phyloP scores from a whole-genome alignment of 2,113 vertebrate genomes.

The Proterorhinus semilunaris region DNA sequence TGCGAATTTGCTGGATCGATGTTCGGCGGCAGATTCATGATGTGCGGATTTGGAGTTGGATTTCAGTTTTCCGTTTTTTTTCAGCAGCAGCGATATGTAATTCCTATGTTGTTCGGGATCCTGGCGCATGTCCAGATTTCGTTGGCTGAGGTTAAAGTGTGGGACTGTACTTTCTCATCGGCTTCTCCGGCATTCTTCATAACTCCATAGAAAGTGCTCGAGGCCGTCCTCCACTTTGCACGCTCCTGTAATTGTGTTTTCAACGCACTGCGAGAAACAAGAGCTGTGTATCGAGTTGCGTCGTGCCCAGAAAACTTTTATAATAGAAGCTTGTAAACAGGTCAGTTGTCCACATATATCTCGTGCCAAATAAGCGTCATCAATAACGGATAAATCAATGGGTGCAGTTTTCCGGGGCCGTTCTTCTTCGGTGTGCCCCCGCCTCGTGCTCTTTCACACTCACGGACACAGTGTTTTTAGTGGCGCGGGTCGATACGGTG shows the following conservation, averaged over 20 bases:
- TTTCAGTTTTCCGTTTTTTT: not conserved
- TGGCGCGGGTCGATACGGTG: conserved; percentile 47
- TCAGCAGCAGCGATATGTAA: conserved; percentile 23
- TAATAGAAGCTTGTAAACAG: conserved; percentile 38
- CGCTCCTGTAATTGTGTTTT: not conserved
- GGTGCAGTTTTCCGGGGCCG: conserved; percentile 16
- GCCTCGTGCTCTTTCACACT: conserved; percentile 29
- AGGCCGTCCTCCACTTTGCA: conserved; percentile 12
- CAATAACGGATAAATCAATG: conserved; percentile 48
- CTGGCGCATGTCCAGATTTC: conserved; percentile 2
- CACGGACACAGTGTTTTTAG: conserved; percentile 11
- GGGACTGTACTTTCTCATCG: conserved; percentile 5
- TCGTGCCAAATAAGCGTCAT: conserved; percentile 37
- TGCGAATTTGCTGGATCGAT: not conserved
- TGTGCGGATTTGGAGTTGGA: not conserved
- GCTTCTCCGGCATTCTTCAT: conserved; percentile 20
- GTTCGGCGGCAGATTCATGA: not conserved
- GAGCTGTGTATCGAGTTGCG: conserved; percentile 16
- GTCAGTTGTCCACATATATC: conserved; percentile 39
- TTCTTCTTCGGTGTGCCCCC: conserved; percentile 20
- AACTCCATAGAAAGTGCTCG: conserved; percentile 15
- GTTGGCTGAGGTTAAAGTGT: conserved; percentile 39
- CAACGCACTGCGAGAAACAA: not conserved
- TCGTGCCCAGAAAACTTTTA: conserved; percentile 39
- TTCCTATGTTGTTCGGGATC: conserved; percentile 3